Percentiles rank a stretch among this genome's conserved stretches.
Evolutionary conservation across 2,797 vertebrate species (phyloP).

Genomic region (Malacoraja senta): DNA sequence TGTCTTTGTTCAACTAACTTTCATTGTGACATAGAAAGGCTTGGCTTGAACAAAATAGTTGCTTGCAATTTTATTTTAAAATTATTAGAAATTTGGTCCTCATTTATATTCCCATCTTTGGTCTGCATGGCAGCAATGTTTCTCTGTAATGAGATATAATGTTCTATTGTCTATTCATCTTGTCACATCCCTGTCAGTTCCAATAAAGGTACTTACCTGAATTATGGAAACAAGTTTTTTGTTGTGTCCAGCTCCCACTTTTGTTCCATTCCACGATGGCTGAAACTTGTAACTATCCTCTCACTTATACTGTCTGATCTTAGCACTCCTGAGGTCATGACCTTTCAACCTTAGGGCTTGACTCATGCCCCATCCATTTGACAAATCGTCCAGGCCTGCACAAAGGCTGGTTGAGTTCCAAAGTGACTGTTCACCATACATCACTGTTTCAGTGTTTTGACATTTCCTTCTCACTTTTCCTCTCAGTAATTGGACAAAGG

Average conservation of each 20-base stretch:
- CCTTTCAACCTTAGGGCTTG: conserved; percentile 97
- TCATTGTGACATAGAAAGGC: background rate
- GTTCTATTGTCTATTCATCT: conserved; percentile 73
- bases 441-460: conserved; percentile 69
- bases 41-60: conserved; percentile 78
- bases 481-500: conserved; percentile 81
- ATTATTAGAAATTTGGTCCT: conserved; percentile 80
- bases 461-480: conserved; percentile 78
- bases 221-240: conserved; percentile 89
- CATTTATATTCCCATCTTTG: conserved; percentile 83
- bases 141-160: conserved; percentile 60
- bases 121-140: conserved; percentile 64
- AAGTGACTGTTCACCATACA: conserved; percentile 70
- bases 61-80: conserved; percentile 88
- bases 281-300: conserved; percentile 70
- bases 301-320: conserved; percentile 70
- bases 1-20: background rate
- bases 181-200: conserved; percentile 94
- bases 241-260: conserved; percentile 73
- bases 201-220: conserved; percentile 97
- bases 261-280: conserved; percentile 83
- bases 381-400: conserved; percentile 82
- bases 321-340: conserved; percentile 89
- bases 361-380: conserved; percentile 95
- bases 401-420: conserved; percentile 79